These are phyloP conservation scores for Lota lota DNA, from an alignment of 2,113 vertebrate genomes.

Conservation along the genomic window DNA sequence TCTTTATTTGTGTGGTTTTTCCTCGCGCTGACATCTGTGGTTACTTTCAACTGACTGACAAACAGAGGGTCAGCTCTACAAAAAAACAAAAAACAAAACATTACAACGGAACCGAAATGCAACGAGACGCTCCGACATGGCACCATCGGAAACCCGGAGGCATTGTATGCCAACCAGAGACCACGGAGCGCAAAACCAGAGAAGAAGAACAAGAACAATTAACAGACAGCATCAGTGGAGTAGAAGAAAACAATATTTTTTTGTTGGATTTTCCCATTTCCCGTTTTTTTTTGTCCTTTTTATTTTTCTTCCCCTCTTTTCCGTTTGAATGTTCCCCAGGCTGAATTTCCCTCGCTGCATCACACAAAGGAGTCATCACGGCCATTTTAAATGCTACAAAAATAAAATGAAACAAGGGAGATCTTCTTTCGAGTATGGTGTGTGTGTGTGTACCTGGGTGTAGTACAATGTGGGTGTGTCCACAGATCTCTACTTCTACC, in stretches of 20 bases:
- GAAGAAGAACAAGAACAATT: slow-evolving; percentile 51
- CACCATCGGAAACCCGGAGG: slow-evolving; percentile 55
- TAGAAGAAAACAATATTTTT: slow-evolving; percentile 62
- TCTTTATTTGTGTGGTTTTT: slow-evolving; percentile 75
- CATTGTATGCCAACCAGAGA: slow-evolving; percentile 60
- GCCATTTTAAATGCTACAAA: slow-evolving; percentile 80
- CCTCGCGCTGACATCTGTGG: slow-evolving; percentile 61
- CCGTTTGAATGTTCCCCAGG: slow-evolving; percentile 62
- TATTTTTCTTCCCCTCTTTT: slow-evolving; percentile 12
- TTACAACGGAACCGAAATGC: slow-evolving; percentile 65
- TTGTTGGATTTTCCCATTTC: background rate
- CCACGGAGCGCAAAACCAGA: slow-evolving; percentile 63
- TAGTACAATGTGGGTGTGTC: slow-evolving; percentile 1
- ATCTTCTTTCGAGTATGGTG: slow-evolving; percentile 51
- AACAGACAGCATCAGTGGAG: slow-evolving; percentile 62
- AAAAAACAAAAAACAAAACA: slow-evolving; percentile 46
- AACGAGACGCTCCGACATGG: slow-evolving; percentile 59
- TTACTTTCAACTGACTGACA: slow-evolving; percentile 50
- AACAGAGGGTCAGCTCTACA: slow-evolving; percentile 46
- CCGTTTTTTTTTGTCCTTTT: slow-evolving; percentile 17
- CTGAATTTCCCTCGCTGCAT: slow-evolving; percentile 66
- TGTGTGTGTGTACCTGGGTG: slow-evolving; percentile 21
- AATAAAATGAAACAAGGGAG: slow-evolving; percentile 74
- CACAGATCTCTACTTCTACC: too few species aligned
- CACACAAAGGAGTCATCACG: slow-evolving; percentile 72